phyloP scores from a whole-genome alignment of 2,797 vertebrate genomes.

The Hippocampus kuda region DNA sequence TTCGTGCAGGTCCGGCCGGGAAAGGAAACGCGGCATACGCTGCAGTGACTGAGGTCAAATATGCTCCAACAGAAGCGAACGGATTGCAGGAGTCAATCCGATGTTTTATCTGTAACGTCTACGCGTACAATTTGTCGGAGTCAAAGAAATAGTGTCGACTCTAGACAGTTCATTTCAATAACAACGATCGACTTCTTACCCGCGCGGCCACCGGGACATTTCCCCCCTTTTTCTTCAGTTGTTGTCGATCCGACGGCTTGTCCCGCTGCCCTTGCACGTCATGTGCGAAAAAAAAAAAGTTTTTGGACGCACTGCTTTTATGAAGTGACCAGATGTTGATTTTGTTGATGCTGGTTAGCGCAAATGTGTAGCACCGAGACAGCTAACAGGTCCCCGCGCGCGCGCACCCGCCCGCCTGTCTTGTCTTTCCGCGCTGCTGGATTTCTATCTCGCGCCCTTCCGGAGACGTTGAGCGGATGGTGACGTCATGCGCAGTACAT shows the following conservation, averaged over 20 bases:
- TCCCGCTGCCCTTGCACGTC: constrained; percentile 11
- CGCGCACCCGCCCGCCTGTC: constrained; percentile 12
- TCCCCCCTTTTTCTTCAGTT: constrained; percentile 40
- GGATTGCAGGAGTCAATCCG: neutral
- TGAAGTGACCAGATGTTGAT: neutral
- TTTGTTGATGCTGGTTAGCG: neutral
- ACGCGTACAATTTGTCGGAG: fast-evolving
- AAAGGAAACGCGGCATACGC: constrained; percentile 36
- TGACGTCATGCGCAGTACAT: constrained; percentile 47
- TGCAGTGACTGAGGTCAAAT: neutral
- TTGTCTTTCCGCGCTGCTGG: constrained; percentile 53
- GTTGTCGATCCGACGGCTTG: constrained; percentile 20
- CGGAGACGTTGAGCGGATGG: constrained; percentile 14
- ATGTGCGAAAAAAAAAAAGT: constrained; percentile 13
- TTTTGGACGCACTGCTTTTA: neutral
- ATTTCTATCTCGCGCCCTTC: constrained; percentile 73
- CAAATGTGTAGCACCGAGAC: neutral
- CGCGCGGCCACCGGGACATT: constrained; percentile 71
- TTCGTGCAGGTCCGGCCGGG: neutral
- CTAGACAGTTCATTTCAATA: neutral
- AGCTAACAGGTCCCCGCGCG: constrained; percentile 20
- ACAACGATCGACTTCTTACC: constrained; percentile 49
- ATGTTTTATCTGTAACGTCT: fast-evolving
- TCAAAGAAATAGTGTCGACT: neutral
- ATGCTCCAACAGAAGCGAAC: neutral